These are phyloP conservation scores for Hippopotamus amphibius DNA, from an alignment of 2,113 vertebrate species.

Conservation along the genomic window DNA sequence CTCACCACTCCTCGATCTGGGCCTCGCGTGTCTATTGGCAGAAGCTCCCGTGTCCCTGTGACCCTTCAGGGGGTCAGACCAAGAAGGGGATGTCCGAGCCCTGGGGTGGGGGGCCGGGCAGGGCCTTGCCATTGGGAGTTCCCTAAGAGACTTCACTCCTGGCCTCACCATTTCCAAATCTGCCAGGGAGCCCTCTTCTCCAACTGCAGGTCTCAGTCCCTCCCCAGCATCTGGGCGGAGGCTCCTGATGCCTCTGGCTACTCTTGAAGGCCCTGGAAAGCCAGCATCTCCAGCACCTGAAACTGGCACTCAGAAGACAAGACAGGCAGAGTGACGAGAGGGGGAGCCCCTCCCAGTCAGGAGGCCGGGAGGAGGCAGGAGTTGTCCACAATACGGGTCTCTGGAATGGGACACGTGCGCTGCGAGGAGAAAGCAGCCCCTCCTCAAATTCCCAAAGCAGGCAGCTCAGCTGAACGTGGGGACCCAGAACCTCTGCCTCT, in stretches of 20 bases:
- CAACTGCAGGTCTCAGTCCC: neutral
- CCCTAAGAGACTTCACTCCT: neutral
- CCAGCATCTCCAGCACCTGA: neutral
- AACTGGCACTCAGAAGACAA: neutral
- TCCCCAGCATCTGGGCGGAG: neutral
- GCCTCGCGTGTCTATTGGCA: neutral
- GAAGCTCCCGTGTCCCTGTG: neutral
- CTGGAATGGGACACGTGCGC: fast-evolving
- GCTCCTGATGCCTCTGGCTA: neutral
- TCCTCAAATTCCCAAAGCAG: neutral
- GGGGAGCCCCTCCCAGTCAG: neutral
- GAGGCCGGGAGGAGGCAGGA: neutral
- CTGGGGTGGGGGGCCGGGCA: fast-evolving
- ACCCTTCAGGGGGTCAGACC: neutral
- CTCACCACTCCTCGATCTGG: neutral
- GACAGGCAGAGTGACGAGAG: neutral
- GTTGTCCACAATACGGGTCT: neutral
- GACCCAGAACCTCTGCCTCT: neutral
- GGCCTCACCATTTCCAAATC: too few relatives aligned
- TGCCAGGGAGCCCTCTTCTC: too few relatives aligned
- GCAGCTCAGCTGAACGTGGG: neutral
- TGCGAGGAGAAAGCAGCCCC: neutral
- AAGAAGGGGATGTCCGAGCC: neutral
- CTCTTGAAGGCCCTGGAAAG: neutral
- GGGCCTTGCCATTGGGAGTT: neutral